Base-by-base conservation (phyloP, 2,797 vertebrate genomes). In the Tenualosa ilisha region DNA sequence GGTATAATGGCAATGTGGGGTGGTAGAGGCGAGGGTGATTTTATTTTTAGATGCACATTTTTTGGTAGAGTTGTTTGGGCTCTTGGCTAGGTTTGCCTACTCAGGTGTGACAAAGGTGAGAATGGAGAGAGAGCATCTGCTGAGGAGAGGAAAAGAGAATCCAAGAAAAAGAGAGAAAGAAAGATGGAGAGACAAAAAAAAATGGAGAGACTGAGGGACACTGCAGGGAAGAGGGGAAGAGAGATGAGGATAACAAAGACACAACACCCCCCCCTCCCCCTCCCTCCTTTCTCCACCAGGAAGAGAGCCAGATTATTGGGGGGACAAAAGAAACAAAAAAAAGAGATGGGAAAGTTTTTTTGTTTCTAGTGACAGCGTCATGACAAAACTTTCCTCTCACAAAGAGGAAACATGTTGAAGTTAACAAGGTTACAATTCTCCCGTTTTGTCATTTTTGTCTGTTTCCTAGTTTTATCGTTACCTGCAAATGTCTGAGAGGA, bases 31-130 rank as follows among this genome's bases (percentile, higher is more conserved):
- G 31, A 84, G 26, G 61, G 50, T 82, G 15, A n/a, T 31, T 89
- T 92, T 93, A 90, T 91, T 91, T 92, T 91, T 91, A 88, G 89
- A 88, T 81, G 68, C 53, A 83, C 88, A 88, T 91, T 90, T 88
- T 89, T 86, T 84, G 83, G 86, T 86, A 46, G 86, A 89, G 91
- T 92, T 91, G 88, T 82, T 88, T 85, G 88, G 83, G 90, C 91
- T 93, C 83, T 84, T 85, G 89, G 90, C 90, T 89, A 86, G 82
- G 86, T 91, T 83, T 89, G 91, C 86, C 87, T 89, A 89, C 86
- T 91, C 87, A 88, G 89, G 89, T 91, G 91, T 91, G 86, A 90
- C 84, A 89, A 85, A 20, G 81, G 75, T 83, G 82, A n/a, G 17
- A 81, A 87, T 88, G 72, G 51, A 81, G 56, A 72, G 56, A 59